Evolutionary conservation across 2,113 vertebrate genomes (phyloP).

Genomic region (Halichoerus grypus): DNA sequence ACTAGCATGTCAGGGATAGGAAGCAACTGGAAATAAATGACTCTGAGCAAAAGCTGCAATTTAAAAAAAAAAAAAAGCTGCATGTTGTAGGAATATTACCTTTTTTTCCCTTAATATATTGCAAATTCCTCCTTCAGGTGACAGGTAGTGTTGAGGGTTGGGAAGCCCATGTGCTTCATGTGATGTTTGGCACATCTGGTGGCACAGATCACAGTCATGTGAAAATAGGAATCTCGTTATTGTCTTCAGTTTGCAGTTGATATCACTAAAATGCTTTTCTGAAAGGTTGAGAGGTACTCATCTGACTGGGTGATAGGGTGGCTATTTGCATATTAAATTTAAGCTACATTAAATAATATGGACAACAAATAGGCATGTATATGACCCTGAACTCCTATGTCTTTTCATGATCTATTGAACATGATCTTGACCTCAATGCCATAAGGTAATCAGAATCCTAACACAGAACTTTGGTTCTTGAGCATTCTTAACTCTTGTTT

Average conservation of each 20-base stretch:
- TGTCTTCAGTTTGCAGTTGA: neutral
- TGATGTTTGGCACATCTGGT: neutral
- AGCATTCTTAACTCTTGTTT: neutral
- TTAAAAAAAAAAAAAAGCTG: neutral
- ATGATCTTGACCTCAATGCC: neutral
- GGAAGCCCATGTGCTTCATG: neutral
- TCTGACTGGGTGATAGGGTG: neutral
- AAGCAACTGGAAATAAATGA: slow-evolving; percentile 35
- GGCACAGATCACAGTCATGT: neutral
- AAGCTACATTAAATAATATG: neutral
- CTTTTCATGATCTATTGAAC: neutral
- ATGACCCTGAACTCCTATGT: neutral
- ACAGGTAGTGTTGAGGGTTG: neutral
- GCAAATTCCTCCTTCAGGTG: neutral
- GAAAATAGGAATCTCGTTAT: neutral
- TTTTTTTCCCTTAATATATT: neutral
- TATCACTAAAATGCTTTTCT: neutral
- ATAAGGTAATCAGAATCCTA: neutral
- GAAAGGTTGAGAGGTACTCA: neutral
- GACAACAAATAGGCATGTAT: neutral
- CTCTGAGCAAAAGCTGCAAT: neutral
- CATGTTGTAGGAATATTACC: neutral
- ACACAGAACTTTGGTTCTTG: neutral
- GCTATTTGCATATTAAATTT: slow-evolving; percentile 19
- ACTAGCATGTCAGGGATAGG: neutral